phyloP scores from a whole-genome alignment of 2,797 vertebrate species.

The Psittacula derbiana region DNA sequence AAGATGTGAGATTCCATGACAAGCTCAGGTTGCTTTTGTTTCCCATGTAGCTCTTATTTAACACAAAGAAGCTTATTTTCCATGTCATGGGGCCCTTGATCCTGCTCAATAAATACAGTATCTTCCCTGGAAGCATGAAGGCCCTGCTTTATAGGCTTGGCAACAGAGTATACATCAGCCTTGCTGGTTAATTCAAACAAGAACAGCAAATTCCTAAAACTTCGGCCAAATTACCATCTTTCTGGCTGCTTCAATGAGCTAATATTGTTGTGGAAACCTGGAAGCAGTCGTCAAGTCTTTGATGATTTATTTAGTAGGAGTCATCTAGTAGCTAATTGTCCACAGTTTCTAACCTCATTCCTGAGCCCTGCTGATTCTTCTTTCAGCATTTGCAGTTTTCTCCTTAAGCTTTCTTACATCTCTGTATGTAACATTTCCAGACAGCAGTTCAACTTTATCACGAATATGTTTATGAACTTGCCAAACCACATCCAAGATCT shows the following conservation, averaged over 20 bases:
- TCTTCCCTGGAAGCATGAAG: not conserved
- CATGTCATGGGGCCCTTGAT: not conserved
- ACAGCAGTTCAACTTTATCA: constrained; percentile 33
- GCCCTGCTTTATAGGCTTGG: not conserved
- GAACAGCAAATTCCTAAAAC: constrained; percentile 18
- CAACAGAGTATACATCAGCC: not conserved
- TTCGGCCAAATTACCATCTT: constrained; percentile 32
- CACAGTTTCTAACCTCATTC: constrained; percentile 64
- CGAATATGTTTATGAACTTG: constrained; percentile 47
- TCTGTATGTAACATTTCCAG: constrained; percentile 10
- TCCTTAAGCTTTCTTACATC: constrained; percentile 26
- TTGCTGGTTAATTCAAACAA: constrained; percentile 43
- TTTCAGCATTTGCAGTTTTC: constrained; percentile 33
- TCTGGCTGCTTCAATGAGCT: constrained; percentile 10
- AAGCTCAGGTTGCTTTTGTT: constrained; percentile 11
- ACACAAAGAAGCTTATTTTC: constrained; percentile 17
- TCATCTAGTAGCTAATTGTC: constrained; percentile 66
- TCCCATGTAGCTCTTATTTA: not conserved
- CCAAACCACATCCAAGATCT: constrained; percentile 57
- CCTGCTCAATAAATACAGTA: not conserved
- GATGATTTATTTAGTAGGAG: constrained; percentile 72
- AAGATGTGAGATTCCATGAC: not conserved
- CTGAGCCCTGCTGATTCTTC: constrained; percentile 13
- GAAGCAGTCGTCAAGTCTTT: constrained; percentile 48
- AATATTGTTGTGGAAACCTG: constrained; percentile 28